A percentile compares a stretch with the other conserved stretches of the same genome.
These are phyloP conservation scores for Petaurus breviceps DNA, from an alignment of 2,113 vertebrate species.

Conservation along the genomic window DNA sequence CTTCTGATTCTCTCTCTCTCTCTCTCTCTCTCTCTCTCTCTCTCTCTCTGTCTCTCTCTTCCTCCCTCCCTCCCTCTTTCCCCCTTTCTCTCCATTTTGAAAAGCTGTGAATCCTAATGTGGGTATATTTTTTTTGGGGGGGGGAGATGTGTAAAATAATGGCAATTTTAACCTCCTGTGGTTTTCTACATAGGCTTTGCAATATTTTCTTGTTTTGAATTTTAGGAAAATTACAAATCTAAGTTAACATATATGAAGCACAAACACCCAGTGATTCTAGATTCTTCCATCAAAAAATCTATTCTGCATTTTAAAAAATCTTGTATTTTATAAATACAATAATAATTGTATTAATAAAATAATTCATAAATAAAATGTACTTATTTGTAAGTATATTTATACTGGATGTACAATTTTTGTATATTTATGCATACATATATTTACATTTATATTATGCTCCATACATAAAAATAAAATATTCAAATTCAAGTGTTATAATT, in stretches of 20 bases:
- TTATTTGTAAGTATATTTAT: background rate
- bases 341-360: too few relatives aligned
- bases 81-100: background rate
- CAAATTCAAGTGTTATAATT: background rate
- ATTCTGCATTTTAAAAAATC: background rate
- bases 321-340: background rate
- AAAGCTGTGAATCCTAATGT: background rate
- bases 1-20: background rate
- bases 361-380: too few relatives aligned
- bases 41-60: background rate
- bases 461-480: background rate
- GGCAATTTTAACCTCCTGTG: background rate
- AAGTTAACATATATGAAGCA: background rate
- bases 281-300: background rate
- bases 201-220: background rate
- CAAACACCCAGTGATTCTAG: background rate
- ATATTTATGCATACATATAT: background rate
- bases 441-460: background rate
- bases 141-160: background rate
- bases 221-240: slow-evolving; percentile 33
- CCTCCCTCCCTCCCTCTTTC: too few relatives aligned
- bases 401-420: background rate
- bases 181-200: slow-evolving; percentile 16
- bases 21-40: background rate
- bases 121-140: background rate